These are phyloP conservation scores for Castor canadensis DNA, from an alignment of 2,113 vertebrate species.

Conservation along the genomic window DNA sequence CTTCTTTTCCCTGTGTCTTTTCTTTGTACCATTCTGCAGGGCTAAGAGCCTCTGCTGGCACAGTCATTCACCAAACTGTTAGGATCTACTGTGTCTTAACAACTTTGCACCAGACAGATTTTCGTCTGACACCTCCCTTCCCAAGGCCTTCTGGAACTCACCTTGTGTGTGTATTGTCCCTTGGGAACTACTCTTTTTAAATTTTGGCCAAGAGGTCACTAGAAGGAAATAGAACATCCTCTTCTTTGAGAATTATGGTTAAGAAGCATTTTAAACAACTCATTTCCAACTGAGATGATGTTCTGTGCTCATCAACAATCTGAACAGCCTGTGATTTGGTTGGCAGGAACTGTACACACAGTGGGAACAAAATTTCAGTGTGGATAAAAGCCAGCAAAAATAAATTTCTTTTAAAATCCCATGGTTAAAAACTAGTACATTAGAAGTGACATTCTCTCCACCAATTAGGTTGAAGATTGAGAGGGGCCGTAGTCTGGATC, in stretches of 20 bases:
- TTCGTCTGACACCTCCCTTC: background rate
- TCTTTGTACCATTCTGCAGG: background rate
- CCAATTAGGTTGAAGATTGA: background rate
- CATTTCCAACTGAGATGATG: background rate
- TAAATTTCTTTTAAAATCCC: background rate
- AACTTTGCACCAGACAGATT: background rate
- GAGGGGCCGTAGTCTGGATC: background rate
- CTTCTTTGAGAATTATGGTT: background rate
- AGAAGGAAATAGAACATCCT: background rate
- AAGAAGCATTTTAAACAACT: background rate
- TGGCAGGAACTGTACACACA: background rate
- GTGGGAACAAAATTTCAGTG: background rate
- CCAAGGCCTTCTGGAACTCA: background rate
- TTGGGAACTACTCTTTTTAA: background rate
- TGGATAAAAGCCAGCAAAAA: background rate
- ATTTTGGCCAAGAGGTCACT: background rate
- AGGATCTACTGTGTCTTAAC: fast-evolving
- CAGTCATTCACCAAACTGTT: background rate
- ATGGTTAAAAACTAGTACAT: background rate
- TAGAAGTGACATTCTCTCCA: background rate
- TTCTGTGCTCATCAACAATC: background rate
- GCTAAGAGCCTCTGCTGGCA: fast-evolving
- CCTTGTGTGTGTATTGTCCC: background rate
- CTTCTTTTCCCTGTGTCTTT: background rate
- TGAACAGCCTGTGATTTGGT: background rate